A percentile compares a stretch with the other conserved stretches of the same genome.
phyloP scores from a whole-genome alignment of 1,140 invertebrate species.

The Drosophila gunungcola region DNA sequence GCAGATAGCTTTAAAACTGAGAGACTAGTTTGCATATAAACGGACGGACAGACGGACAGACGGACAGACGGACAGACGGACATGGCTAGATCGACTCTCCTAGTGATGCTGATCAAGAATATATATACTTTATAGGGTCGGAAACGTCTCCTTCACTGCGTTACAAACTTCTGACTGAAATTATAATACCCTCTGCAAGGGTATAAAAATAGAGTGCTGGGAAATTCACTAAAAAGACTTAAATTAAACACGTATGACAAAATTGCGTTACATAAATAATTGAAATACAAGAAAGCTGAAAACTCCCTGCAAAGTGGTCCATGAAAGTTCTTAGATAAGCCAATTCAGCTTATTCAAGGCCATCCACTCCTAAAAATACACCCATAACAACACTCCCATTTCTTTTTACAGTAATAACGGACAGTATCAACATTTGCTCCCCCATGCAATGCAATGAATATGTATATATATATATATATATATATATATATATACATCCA shows the following conservation, averaged over 20 bases:
- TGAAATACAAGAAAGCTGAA: neutral
- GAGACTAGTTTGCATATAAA: too few species aligned
- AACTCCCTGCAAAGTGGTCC: slow-evolving; percentile 7
- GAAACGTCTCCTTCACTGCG: too few species aligned
- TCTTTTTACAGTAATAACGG: slow-evolving; percentile 28
- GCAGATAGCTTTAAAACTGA: too few species aligned
- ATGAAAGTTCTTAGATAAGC: slow-evolving; percentile 19
- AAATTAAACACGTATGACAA: too few species aligned
- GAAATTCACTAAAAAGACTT: too few species aligned
- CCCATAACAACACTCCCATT: neutral
- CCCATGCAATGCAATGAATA: slow-evolving; percentile 30
- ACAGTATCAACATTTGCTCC: slow-evolving; percentile 31
- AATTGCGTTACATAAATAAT: neutral
- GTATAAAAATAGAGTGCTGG: neutral
- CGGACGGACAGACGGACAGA: too few species aligned
- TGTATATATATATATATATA: neutral
- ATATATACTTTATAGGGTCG: too few species aligned
- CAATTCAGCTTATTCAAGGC: slow-evolving; percentile 20
- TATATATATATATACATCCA: neutral
- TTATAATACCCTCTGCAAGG: too few species aligned
- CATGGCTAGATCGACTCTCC: too few species aligned
- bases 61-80: too few species aligned
- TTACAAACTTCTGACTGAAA: too few species aligned
- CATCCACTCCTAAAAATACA: neutral
- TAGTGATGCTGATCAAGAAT: too few species aligned